These are phyloP conservation scores for Limosa lapponica DNA, from an alignment of 2,797 vertebrate genomes.

Conservation along the genomic window DNA sequence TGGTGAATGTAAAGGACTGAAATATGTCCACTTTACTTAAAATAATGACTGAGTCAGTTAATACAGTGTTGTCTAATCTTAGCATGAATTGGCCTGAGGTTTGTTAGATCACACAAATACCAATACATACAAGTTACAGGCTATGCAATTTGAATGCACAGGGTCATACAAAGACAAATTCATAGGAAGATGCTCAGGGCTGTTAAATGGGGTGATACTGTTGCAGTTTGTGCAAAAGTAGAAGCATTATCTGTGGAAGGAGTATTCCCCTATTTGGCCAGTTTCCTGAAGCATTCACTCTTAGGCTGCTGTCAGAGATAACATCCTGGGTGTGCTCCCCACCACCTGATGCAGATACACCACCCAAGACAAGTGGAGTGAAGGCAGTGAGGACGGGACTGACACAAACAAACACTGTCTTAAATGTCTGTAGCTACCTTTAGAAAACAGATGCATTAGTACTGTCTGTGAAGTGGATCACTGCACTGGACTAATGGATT, in stretches of 20 bases:
- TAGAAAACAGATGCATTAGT: not conserved
- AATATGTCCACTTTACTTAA: not conserved
- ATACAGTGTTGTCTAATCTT: not conserved
- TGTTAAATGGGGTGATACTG: not conserved
- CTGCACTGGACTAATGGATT: not conserved
- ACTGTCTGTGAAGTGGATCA: not conserved
- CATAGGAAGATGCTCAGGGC: not conserved
- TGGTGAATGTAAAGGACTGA: not conserved
- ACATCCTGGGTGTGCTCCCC: not conserved
- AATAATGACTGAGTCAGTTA: not conserved
- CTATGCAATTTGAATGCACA: not conserved
- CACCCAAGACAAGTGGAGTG: not conserved
- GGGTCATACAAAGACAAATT: not conserved
- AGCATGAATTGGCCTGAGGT: not conserved
- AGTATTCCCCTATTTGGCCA: not conserved
- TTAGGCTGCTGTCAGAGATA: not conserved
- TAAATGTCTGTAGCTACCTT: not conserved
- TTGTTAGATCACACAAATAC: not conserved
- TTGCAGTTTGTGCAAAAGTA: not conserved
- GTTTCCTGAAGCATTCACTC: not conserved
- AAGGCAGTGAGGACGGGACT: not conserved
- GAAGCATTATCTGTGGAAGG: not conserved
- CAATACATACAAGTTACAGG: not conserved
- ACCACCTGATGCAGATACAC: not conserved
- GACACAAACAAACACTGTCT: not conserved